phyloP scores from a whole-genome alignment of 2,113 vertebrate species.

The Perccottus glenii region DNA sequence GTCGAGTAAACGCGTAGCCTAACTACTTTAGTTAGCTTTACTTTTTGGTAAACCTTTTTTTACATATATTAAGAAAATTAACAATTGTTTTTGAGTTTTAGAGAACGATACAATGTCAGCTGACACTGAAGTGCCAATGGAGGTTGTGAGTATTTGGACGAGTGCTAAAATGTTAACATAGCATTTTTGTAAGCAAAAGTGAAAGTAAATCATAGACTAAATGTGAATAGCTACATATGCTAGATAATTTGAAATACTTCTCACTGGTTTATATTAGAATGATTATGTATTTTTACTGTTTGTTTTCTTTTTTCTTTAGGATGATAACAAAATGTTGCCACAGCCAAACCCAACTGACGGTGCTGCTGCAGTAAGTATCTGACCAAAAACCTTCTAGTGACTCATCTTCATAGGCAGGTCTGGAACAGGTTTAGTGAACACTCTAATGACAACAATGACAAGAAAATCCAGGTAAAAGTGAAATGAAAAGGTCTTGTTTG shows the following conservation, averaged over 20 bases:
- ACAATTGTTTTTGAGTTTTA: constrained; percentile 19
- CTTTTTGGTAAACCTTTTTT: too few species aligned
- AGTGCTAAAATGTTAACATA: neutral
- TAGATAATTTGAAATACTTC: too few species aligned
- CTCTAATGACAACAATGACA: neutral
- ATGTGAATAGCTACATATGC: too few species aligned
- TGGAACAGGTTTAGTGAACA: neutral
- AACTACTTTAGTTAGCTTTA: neutral
- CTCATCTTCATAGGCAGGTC: too few species aligned
- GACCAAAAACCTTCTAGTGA: neutral
- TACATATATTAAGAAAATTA: too few species aligned
- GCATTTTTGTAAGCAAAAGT: neutral
- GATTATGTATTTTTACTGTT: too few species aligned
- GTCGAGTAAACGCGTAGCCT: neutral
- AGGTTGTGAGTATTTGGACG: neutral
- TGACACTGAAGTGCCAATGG: neutral
- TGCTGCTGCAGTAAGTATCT: neutral
- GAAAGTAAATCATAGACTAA: neutral
- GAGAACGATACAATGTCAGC: constrained; percentile 5
- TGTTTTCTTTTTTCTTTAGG: neutral
- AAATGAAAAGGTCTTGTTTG: neutral
- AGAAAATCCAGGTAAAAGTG: neutral
- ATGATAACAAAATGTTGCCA: neutral
- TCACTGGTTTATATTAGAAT: too few species aligned
- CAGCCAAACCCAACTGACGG: neutral